These are phyloP conservation scores for Lottia scabra DNA, from an alignment of 2,888 invertebrate genomes.

Conservation along the genomic window DNA sequence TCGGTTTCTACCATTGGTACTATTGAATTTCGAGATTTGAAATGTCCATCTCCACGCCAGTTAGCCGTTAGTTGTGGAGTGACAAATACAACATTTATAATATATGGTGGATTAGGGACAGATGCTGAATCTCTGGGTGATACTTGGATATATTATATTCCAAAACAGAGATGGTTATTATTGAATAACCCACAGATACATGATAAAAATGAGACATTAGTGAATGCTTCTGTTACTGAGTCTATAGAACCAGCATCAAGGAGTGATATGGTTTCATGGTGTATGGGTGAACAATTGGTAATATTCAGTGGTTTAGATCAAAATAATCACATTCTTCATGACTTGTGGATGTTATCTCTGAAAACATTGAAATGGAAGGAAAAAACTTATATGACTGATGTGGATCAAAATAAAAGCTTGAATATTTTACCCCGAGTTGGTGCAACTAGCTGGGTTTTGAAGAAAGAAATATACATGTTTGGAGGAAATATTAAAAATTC, in stretches of 20 bases:
- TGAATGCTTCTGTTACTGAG: background rate
- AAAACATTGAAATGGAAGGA: constrained; percentile 42
- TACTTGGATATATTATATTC: constrained; percentile 51
- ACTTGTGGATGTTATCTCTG: constrained; percentile 52
- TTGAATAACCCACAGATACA: background rate
- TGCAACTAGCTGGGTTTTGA: constrained; percentile 42
- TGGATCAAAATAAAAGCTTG: constrained; percentile 21
- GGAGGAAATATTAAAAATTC: constrained; percentile 47
- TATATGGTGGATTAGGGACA: constrained; percentile 53
- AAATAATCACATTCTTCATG: constrained; percentile 38
- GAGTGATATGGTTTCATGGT: constrained; percentile 54
- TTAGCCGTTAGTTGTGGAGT: constrained; percentile 53
- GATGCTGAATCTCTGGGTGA: constrained; percentile 44
- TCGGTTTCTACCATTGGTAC: constrained; percentile 17
- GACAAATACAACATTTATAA: constrained; percentile 37
- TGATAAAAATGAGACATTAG: background rate
- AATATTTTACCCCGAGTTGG: constrained; percentile 44
- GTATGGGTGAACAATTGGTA: constrained; percentile 37
- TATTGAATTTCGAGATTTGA: background rate
- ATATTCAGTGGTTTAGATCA: constrained; percentile 51
- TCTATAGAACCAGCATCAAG: constrained; percentile 31
- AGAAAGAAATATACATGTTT: constrained; percentile 42
- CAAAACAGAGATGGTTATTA: constrained; percentile 18
- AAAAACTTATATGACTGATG: background rate
- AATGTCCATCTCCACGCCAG: constrained; percentile 38